These are phyloP conservation scores for Chromoteleia sp. DNA, from an alignment of 2,888 invertebrate genomes.

Conservation along the genomic window DNA sequence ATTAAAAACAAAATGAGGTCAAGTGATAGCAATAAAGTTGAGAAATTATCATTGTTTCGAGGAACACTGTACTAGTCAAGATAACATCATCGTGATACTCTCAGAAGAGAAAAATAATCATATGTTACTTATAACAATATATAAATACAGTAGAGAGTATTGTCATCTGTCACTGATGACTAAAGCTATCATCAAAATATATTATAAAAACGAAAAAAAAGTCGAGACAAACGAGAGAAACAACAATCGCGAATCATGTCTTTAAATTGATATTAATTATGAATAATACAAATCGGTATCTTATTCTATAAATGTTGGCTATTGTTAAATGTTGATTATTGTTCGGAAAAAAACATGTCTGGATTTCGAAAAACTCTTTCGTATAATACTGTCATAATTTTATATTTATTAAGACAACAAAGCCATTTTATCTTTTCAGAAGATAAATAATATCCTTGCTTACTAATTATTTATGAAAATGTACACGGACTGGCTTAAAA, in stretches of 20 bases:
- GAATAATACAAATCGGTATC: slow-evolving; percentile 81
- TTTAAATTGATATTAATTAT: slow-evolving; percentile 76
- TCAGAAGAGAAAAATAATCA: slow-evolving; percentile 61
- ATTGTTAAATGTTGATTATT: slow-evolving; percentile 85
- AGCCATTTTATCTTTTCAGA: too few species aligned
- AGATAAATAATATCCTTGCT: too few species aligned
- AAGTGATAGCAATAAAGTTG: slow-evolving; percentile 66
- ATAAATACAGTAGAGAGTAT: slow-evolving; percentile 59
- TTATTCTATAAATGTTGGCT: slow-evolving; percentile 85
- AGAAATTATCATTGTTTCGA: slow-evolving; percentile 73
- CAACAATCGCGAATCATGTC: slow-evolving; percentile 68
- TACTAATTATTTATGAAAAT: slow-evolving; percentile 4
- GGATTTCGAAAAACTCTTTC: slow-evolving; percentile 71
- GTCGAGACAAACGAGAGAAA: slow-evolving; percentile 62
- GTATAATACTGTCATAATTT: background rate
- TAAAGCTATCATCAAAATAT: slow-evolving; percentile 67
- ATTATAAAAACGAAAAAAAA: slow-evolving; percentile 54
- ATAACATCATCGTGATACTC: slow-evolving; percentile 68
- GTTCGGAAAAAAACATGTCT: slow-evolving; percentile 77
- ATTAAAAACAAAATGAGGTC: slow-evolving; percentile 62
- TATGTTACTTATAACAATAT: slow-evolving; percentile 63
- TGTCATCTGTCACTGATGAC: slow-evolving; percentile 62
- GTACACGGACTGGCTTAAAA: too few species aligned
- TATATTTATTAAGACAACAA: too few species aligned
- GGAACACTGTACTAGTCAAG: slow-evolving; percentile 77